Evolutionary conservation across 2,888 invertebrate species (phyloP).

Genomic region (Apotomis capreana): DNA sequence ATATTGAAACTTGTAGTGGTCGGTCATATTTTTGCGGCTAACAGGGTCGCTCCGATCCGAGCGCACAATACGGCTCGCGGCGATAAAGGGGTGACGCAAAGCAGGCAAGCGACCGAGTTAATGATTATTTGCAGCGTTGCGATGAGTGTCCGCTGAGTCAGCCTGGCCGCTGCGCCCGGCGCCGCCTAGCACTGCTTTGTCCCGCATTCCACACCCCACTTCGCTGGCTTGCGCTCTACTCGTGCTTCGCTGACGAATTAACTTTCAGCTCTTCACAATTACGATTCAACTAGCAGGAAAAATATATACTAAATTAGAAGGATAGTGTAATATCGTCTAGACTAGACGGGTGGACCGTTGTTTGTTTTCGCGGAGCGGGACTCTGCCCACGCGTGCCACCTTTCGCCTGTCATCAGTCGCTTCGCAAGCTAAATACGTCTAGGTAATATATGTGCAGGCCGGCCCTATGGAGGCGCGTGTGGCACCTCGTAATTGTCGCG

Average conservation of each 20-base stretch:
- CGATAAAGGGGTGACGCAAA: conserved; percentile 82
- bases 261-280: conserved; percentile 22
- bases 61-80: conserved; percentile 70
- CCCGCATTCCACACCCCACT: conserved; percentile 49
- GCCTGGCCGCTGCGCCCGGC: conserved; percentile 53
- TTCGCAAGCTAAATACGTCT: conserved; percentile 30
- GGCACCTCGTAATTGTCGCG: conserved; percentile 68
- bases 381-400: conserved; percentile 21
- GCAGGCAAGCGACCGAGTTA: conserved; percentile 47
- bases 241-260: background rate
- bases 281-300: conserved; percentile 14
- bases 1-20: conserved; percentile 62
- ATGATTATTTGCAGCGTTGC: conserved; percentile 81
- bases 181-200: conserved; percentile 50
- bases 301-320: conserved; percentile 1
- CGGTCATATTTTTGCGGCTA: conserved; percentile 61
- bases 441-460: conserved; percentile 48
- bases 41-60: conserved; percentile 55
- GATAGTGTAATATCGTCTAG: conserved; percentile 19
- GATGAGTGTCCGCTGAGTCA: conserved; percentile 81
- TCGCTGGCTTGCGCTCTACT: conserved; percentile 19
- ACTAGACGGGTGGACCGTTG: conserved; percentile 11
- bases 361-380: conserved; percentile 25
- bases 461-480: conserved; percentile 67
- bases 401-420: conserved; percentile 34